Percentiles rank a stretch among this genome's conserved stretches.
Evolutionary conservation across 2,888 invertebrate genomes (phyloP).

Genomic region (Noctua pronuba): DNA sequence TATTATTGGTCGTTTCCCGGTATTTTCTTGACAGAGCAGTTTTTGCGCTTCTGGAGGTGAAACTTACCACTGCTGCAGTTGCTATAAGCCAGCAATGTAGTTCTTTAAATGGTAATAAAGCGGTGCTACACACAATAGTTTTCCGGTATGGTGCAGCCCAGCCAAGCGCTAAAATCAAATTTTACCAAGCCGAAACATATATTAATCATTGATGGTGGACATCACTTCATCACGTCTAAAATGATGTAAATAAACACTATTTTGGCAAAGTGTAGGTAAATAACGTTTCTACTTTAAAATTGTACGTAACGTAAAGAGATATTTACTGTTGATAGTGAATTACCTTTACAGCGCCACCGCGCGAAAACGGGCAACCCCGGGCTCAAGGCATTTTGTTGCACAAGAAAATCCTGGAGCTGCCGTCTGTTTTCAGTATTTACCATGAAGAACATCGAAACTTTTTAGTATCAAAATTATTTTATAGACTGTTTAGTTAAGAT

Average conservation of each 20-base stretch:
- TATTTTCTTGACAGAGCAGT: too few species aligned
- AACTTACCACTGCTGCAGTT: neutral
- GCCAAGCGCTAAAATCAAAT: too few species aligned
- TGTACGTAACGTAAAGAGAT: neutral
- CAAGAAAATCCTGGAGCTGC: slow-evolving; percentile 25
- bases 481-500: neutral
- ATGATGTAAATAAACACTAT: neutral
- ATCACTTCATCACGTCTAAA: too few species aligned
- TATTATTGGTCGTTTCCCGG: too few species aligned
- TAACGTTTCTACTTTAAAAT: slow-evolving; percentile 20
- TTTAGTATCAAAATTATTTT: slow-evolving; percentile 4
- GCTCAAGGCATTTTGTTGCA: slow-evolving; percentile 26
- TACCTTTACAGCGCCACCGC: slow-evolving; percentile 30
- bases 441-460: slow-evolving; percentile 10
- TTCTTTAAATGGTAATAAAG: neutral
- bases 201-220: too few species aligned
- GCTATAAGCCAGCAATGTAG: neutral
- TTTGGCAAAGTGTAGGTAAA: neutral
- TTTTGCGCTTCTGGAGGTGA: neutral
- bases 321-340: slow-evolving; percentile 34
- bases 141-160: too few species aligned
- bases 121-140: too few species aligned
- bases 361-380: slow-evolving; percentile 16
- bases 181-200: too few species aligned
- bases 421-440: slow-evolving; percentile 33